Evolutionary conservation across 2,797 vertebrate genomes (phyloP).

Genomic region (Lepidocolaptes lacrymiger): DNA sequence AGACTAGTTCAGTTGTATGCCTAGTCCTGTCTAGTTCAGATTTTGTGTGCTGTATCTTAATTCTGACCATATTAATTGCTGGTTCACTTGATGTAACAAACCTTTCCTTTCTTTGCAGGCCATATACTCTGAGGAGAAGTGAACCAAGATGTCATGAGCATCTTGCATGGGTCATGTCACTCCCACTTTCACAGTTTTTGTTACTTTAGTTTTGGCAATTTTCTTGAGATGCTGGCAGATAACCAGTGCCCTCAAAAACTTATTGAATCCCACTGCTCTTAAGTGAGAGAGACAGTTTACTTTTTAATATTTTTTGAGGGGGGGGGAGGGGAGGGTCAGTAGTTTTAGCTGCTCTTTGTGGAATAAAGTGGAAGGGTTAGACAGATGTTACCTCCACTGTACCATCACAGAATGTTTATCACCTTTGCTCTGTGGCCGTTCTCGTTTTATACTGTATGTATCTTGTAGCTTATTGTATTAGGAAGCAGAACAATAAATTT

Average conservation of each 20-base stretch:
- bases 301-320: conserved; percentile 74
- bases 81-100: conserved; percentile 47
- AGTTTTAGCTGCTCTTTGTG: conserved; percentile 74
- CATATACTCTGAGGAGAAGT: conserved; percentile 70
- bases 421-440: conserved; percentile 80
- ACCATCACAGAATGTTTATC: conserved; percentile 77
- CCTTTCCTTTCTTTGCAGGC: conserved; percentile 78
- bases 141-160: conserved; percentile 70
- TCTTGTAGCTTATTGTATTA: conserved; percentile 83
- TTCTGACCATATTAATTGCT: not conserved
- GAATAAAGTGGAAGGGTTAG: conserved; percentile 70
- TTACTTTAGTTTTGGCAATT: conserved; percentile 73
- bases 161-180: conserved; percentile 75
- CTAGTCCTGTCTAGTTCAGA: not conserved
- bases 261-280: conserved; percentile 59
- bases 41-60: not conserved
- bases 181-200: conserved; percentile 70
- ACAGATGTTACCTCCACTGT: conserved; percentile 69
- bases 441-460: conserved; percentile 84
- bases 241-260: conserved; percentile 67
- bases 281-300: conserved; percentile 74
- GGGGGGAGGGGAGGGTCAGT: conserved; percentile 64
- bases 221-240: conserved; percentile 55
- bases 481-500: conserved; percentile 83
- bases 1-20: not conserved